Evolutionary conservation across 2,113 vertebrate species (phyloP).

Genomic region (Lepus timidus): DNA sequence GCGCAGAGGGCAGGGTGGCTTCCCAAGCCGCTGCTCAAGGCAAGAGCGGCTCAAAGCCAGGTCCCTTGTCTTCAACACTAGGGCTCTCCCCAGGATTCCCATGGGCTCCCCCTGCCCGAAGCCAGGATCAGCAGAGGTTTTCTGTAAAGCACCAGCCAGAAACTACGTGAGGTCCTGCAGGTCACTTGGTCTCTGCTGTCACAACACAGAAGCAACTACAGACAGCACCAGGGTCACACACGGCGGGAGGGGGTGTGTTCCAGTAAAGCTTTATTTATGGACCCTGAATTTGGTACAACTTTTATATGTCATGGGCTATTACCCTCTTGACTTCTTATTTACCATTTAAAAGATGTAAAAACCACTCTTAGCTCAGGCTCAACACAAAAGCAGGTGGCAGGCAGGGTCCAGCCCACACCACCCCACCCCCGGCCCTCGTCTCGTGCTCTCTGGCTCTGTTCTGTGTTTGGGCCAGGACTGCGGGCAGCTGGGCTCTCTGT

Average conservation of each 20-base stretch:
- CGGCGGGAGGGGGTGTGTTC: fast-evolving
- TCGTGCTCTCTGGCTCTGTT: background rate
- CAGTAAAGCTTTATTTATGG: background rate
- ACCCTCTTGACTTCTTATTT: background rate
- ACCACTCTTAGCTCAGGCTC: background rate
- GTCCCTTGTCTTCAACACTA: background rate
- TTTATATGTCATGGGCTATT: background rate
- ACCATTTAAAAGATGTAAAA: constrained; percentile 13
- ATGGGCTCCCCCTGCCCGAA: background rate
- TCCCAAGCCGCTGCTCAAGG: background rate
- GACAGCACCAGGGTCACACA: background rate
- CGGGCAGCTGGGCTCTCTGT: background rate
- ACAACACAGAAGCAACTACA: background rate
- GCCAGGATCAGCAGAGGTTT: background rate
- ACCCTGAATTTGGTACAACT: background rate
- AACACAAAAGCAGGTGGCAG: background rate
- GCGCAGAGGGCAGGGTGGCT: background rate
- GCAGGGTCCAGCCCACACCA: background rate
- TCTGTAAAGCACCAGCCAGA: background rate
- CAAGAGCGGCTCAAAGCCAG: background rate
- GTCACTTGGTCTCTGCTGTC: background rate
- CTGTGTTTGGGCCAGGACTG: background rate
- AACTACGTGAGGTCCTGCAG: background rate
- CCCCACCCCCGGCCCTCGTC: background rate
- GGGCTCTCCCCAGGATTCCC: background rate